These are phyloP conservation scores for Falco rusticolus DNA, from an alignment of 2,797 vertebrate genomes.

Conservation along the genomic window DNA sequence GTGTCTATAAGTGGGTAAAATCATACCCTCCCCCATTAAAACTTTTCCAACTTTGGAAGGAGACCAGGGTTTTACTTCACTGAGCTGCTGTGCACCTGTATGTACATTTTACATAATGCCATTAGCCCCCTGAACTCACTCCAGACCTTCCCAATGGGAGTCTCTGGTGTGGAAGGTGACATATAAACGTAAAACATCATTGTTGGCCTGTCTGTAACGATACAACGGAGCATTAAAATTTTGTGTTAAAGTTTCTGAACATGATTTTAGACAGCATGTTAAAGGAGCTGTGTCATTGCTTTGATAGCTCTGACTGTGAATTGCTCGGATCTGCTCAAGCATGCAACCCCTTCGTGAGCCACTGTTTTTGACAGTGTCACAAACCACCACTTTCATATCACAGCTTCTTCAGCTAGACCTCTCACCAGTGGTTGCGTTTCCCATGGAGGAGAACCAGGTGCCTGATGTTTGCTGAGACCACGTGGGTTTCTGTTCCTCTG, in stretches of 20 bases:
- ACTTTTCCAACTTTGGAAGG: background rate
- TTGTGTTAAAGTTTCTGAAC: conserved; percentile 4
- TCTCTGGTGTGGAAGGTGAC: background rate
- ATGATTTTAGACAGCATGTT: conserved; percentile 33
- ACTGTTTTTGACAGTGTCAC: background rate
- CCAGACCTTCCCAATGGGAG: background rate
- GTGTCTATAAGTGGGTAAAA: background rate
- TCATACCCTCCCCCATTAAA: background rate
- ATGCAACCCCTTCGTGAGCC: conserved; percentile 16
- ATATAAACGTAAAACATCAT: background rate
- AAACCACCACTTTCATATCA: background rate
- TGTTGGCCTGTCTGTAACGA: background rate
- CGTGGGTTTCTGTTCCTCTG: background rate
- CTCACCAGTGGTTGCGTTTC: rapidly evolving
- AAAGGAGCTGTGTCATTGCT: conserved; percentile 48
- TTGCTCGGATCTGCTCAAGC: conserved; percentile 54
- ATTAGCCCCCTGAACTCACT: background rate
- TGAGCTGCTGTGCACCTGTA: background rate
- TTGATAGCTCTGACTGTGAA: conserved; percentile 66
- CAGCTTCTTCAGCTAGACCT: background rate
- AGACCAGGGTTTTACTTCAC: background rate
- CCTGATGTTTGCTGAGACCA: background rate
- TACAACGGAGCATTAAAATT: background rate
- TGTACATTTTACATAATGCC: background rate
- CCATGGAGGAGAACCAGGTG: background rate